These are phyloP conservation scores for Cephus runcator DNA, from an alignment of 2,888 invertebrate species.

Conservation along the genomic window DNA sequence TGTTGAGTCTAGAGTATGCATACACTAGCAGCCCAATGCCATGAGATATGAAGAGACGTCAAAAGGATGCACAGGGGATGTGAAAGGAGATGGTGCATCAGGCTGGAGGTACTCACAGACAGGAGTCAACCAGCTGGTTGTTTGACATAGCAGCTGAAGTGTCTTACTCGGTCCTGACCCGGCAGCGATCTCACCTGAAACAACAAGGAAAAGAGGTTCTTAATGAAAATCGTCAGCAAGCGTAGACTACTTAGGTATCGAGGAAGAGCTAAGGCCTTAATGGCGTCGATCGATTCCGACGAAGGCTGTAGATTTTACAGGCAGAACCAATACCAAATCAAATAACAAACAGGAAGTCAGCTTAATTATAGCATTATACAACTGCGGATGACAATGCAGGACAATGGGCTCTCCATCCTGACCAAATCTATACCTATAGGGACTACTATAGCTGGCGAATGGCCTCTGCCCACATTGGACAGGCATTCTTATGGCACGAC, in stretches of 20 bases:
- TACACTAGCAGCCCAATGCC: no score
- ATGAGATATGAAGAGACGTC: no score
- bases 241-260: no score
- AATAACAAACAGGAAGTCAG: constrained; percentile 39
- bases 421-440: constrained; percentile 8
- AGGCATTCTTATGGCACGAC: background rate
- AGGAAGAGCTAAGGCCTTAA: no score
- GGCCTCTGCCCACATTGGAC: background rate
- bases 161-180: constrained; percentile 42
- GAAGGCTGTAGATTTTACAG: background rate
- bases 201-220: background rate
- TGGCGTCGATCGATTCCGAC: no score
- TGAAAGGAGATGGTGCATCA: background rate
- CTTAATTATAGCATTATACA: constrained; percentile 34
- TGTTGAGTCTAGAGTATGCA: no score
- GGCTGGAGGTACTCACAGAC: constrained; percentile 69
- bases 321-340: constrained; percentile 13
- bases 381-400: constrained; percentile 31
- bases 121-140: constrained; percentile 75
- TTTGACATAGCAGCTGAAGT: constrained; percentile 69
- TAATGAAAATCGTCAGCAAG: no score
- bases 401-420: constrained; percentile 10
- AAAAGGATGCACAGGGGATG: background rate
- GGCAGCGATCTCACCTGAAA: constrained; percentile 47
- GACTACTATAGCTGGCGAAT: background rate